phyloP scores from a whole-genome alignment of 2,797 vertebrate species.

The Pseudomugil tenellus region DNA sequence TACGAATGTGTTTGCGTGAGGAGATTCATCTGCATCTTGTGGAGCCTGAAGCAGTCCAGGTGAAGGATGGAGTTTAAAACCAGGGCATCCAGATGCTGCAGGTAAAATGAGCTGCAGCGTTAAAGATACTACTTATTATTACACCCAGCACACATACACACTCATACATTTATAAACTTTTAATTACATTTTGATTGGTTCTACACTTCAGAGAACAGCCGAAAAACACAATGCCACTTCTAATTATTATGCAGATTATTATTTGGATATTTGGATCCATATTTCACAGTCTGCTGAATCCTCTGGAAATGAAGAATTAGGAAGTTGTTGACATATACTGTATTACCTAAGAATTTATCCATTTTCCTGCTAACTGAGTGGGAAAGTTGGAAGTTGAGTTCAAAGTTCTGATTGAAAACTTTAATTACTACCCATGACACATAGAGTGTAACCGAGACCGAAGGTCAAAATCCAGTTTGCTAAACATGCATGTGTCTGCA shows the following conservation, averaged over 20 bases:
- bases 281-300: conserved; percentile 48
- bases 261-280: conserved; percentile 48
- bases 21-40: conserved; percentile 36
- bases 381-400: not conserved
- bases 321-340: conserved; percentile 12
- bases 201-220: conserved; percentile 39
- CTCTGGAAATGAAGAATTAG: conserved; percentile 23
- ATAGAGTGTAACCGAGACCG: not conserved
- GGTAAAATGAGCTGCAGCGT: conserved; percentile 13
- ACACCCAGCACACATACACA: not conserved
- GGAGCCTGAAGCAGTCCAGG: conserved; percentile 32
- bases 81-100: conserved; percentile 10
- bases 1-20: conserved; percentile 10
- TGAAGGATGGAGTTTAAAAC: conserved; percentile 38
- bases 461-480: not conserved
- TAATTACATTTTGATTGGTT: conserved; percentile 53
- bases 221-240: conserved; percentile 42
- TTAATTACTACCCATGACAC: not conserved
- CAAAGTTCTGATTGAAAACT: not conserved
- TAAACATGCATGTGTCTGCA: not conserved
- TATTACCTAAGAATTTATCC: conserved; percentile 9
- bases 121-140: conserved; percentile 17
- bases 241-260: conserved; percentile 41
- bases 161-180: conserved; percentile 30
- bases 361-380: conserved; percentile 14